A percentile compares a stretch with the other conserved stretches of the same genome.
These are phyloP conservation scores for Noctua pronuba DNA, from an alignment of 2,888 invertebrate species.

Conservation along the genomic window DNA sequence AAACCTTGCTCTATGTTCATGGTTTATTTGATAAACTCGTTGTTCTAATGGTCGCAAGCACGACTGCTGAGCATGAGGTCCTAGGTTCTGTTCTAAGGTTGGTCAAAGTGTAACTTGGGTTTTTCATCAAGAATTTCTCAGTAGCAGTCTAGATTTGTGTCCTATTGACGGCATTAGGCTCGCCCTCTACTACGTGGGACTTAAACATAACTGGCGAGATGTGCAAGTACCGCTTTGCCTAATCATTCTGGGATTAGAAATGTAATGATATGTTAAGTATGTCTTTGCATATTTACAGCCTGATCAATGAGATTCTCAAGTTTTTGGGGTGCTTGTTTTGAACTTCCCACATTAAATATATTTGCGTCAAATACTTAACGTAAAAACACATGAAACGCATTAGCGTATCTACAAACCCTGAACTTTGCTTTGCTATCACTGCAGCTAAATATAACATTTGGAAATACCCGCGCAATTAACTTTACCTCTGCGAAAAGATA, in stretches of 20 bases:
- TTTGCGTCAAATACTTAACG: neutral
- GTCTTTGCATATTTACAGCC: neutral
- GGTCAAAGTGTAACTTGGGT: too few relatives aligned
- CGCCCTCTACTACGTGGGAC: too few relatives aligned
- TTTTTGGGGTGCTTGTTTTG: neutral
- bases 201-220: too few relatives aligned
- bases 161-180: too few relatives aligned
- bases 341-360: neutral
- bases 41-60: too few relatives aligned
- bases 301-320: neutral
- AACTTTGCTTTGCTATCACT: constrained; percentile 37
- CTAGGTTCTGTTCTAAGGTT: too few relatives aligned
- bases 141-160: too few relatives aligned
- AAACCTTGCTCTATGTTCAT: too few relatives aligned
- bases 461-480: constrained; percentile 34
- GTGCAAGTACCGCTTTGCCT: neutral
- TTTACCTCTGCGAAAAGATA: constrained; percentile 25
- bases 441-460: constrained; percentile 10
- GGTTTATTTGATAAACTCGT: too few relatives aligned
- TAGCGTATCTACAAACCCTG: constrained; percentile 29
- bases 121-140: too few relatives aligned
- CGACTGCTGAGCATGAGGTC: too few relatives aligned
- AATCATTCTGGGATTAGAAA: neutral
- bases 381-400: constrained; percentile 3
- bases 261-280: neutral